Base-by-base conservation (phyloP, 2,113 vertebrate species). In the Nycticryphes semicollaris region DNA sequence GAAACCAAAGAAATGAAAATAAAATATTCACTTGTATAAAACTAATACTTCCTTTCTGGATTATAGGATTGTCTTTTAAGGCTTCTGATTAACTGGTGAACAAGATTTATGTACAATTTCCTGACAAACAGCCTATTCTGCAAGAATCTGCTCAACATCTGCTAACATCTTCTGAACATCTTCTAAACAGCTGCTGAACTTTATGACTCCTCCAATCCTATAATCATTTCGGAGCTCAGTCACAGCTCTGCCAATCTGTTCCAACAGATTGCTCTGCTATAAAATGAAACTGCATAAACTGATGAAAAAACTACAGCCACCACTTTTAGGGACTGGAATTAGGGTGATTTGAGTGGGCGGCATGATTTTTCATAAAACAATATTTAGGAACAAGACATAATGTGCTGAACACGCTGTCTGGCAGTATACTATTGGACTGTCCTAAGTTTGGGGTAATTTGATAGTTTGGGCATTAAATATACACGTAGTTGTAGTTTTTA, bases 221-320 rank as follows among this genome's bases (percentile, higher is more conserved):
- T 0, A 13, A 67, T 27, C 6, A 5, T 66, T 92, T 70, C 41
- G 4, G 16, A 72, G 72, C 50, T 86, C 15, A 12, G 59, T 4
- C 95, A 41, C 68, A 77, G 83, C 90, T 94, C 78, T 66, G 85
- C 41, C 94, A 86, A 86, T 56, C 92, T 95, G 92, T 79, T 83
- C 45, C 82, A 53, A 56, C 82, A 92, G 79, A 90, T 53, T 89
- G 67, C 24, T 77, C 50, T 1, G 6, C 78, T 28, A 25, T 73
- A 66, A 90, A 93, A 88, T 1, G 1, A 60, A 92, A 47, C 16
- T 8, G 9, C 1, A 3, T n/a, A 57, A 80, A 51, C 5, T 4
- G 1, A 25, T 15, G 14, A 27, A 53, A 68, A n/a, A 47, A 25
- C 48, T 76, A 51, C 62, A 63, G 47, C 16, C 30, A 70, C 33